Conservation (phyloP, 2,888 invertebrate genomes). For the Ligdia adustata region DNA sequence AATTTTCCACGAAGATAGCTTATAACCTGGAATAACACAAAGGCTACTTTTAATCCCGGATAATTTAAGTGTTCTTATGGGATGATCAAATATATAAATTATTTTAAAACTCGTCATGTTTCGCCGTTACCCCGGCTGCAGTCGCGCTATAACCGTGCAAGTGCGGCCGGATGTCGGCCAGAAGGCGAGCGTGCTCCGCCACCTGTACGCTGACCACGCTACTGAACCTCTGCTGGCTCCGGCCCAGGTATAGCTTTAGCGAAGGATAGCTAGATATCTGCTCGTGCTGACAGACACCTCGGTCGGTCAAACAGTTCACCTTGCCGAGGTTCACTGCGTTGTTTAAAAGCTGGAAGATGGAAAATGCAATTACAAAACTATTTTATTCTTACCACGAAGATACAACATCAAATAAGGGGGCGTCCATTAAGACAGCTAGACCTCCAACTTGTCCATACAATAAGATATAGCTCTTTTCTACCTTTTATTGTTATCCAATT, state of each 20-base stretch:
- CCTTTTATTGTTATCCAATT: no score
- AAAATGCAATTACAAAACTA: background rate
- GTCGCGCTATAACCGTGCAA: slow-evolving; percentile 48
- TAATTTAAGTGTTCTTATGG: no score
- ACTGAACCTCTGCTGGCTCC: slow-evolving; percentile 51
- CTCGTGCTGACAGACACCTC: slow-evolving; percentile 70
- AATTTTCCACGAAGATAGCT: no score
- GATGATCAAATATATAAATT: no score
- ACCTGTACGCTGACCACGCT: slow-evolving; percentile 56
- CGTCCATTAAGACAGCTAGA: no score
- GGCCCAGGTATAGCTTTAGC: slow-evolving; percentile 60
- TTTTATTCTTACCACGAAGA: no score
- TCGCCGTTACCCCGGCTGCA: slow-evolving; percentile 43
- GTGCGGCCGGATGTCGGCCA: slow-evolving; percentile 57
- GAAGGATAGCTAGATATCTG: slow-evolving; percentile 69
- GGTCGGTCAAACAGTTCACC: slow-evolving; percentile 72
- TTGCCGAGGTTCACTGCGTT: slow-evolving; percentile 66
- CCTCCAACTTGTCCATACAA: no score
- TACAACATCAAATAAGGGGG: no score
- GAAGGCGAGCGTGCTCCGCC: slow-evolving; percentile 47
- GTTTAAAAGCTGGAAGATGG: slow-evolving; percentile 57
- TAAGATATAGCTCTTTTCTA: no score
- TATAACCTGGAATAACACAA: no score
- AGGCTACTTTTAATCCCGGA: no score
- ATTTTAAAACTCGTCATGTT: slow-evolving; percentile 66